phyloP scores from a whole-genome alignment of 2,113 vertebrate genomes.

The Nyctibius bracteatus region DNA sequence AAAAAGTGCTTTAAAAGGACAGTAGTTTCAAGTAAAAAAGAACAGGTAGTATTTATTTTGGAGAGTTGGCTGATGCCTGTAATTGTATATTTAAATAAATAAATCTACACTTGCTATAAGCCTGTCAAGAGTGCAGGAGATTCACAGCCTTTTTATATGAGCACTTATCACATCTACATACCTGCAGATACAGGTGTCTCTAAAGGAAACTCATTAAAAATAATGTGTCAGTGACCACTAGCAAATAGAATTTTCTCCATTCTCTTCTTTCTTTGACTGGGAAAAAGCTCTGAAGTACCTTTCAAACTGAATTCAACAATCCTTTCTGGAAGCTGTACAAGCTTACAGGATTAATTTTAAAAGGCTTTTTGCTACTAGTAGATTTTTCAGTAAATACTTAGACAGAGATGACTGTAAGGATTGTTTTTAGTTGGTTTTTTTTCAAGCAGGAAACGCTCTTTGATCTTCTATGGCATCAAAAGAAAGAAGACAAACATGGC shows the following conservation, averaged over 20 bases:
- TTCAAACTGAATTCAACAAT: not conserved
- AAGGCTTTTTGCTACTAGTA: not conserved
- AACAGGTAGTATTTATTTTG: not conserved
- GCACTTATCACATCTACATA: not conserved
- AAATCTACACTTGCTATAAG: not conserved
- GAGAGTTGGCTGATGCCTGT: not conserved
- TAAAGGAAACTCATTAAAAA: not conserved
- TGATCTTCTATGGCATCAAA: not conserved
- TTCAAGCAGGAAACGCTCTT: not conserved
- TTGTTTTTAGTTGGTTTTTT: not conserved
- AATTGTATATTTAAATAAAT: not conserved
- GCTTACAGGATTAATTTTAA: not conserved
- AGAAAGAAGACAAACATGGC: not conserved
- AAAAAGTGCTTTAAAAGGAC: not conserved
- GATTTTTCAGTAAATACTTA: not conserved
- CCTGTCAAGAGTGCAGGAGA: not conserved
- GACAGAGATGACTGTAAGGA: not conserved
- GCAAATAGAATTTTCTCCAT: not conserved
- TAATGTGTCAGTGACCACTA: not conserved
- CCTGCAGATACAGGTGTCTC: not conserved
- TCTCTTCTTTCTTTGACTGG: not conserved
- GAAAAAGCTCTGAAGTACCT: not conserved
- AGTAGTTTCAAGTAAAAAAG: not conserved
- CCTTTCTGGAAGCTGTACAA: not conserved
- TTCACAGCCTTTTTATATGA: not conserved